These are phyloP conservation scores for Zaprionus gabonicus DNA, from an alignment of 1,140 invertebrate species.

Conservation along the genomic window DNA sequence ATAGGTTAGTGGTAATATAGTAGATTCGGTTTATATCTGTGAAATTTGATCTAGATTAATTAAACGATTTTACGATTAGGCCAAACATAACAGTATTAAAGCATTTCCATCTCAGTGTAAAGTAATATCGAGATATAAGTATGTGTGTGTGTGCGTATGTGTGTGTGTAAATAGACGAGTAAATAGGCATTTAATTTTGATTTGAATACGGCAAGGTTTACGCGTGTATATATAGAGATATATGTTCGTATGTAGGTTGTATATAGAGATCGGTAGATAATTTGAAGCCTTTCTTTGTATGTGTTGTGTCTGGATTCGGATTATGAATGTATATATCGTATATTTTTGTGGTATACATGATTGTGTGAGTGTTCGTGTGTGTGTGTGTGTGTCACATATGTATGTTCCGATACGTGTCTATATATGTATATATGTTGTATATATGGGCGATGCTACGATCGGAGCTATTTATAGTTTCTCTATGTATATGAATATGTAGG, in stretches of 20 bases:
- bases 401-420: slow-evolving; percentile 76
- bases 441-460: slow-evolving; percentile 29
- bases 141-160: slow-evolving; percentile 27
- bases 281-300: slow-evolving; percentile 49
- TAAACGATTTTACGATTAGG: slow-evolving; percentile 70
- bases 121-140: slow-evolving; percentile 64
- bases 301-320: slow-evolving; percentile 27
- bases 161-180: slow-evolving; percentile 58
- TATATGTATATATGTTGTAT: slow-evolving; percentile 34
- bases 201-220: slow-evolving; percentile 42
- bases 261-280: slow-evolving; percentile 45
- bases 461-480: slow-evolving; percentile 8
- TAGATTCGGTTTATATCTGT: slow-evolving; percentile 23
- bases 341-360: slow-evolving; percentile 36
- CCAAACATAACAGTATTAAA: slow-evolving; percentile 83
- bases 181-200: slow-evolving; percentile 66
- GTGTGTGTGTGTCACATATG: slow-evolving; percentile 57
- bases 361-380: slow-evolving; percentile 30
- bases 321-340: slow-evolving; percentile 32
- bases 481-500: slow-evolving; percentile 27
- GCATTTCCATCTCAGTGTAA: slow-evolving; percentile 75
- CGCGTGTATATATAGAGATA: slow-evolving; percentile 20
- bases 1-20: background rate
- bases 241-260: slow-evolving; percentile 19
- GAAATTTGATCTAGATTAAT: slow-evolving; percentile 65